Percentiles rank a stretch among this genome's conserved stretches.
phyloP scores from a whole-genome alignment of 2,113 vertebrate genomes.

The Sceloporus undulatus region DNA sequence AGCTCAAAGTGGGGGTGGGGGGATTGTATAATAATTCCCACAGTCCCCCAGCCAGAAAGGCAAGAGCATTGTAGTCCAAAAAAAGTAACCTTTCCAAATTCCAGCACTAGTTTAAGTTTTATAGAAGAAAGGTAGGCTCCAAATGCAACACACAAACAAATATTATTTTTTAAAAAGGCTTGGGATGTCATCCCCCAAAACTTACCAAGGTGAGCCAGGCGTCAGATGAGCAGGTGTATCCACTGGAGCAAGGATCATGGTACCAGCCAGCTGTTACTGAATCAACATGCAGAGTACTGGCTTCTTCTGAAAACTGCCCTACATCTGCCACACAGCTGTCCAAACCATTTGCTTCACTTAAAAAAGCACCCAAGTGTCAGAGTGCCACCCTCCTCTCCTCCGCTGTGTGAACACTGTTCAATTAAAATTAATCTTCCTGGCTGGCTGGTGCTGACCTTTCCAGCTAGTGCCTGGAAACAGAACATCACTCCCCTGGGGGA shows the following conservation, averaged over 20 bases:
- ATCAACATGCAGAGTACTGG: background rate
- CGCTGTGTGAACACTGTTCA: slow-evolving; percentile 39
- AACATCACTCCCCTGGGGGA: slow-evolving; percentile 51
- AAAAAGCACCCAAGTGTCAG: slow-evolving; percentile 12
- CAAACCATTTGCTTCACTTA: slow-evolving; percentile 41
- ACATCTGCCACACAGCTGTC: background rate
- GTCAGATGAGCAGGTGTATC: background rate
- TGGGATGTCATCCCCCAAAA: too few species aligned
- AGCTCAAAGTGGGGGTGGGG: too few species aligned
- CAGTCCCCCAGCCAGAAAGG: too few species aligned
- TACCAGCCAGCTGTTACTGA: background rate
- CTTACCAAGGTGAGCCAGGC: background rate
- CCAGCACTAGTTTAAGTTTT: background rate
- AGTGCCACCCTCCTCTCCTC: background rate
- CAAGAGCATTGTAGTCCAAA: too few species aligned
- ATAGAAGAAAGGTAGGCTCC: background rate
- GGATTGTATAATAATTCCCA: too few species aligned
- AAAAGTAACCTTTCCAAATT: too few species aligned
- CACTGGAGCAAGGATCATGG: background rate
- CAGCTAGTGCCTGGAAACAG: slow-evolving; percentile 70
- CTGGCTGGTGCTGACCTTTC: slow-evolving; percentile 72
- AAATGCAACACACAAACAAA: background rate
- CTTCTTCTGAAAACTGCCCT: slow-evolving; percentile 47
- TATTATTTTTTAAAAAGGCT: too few species aligned
- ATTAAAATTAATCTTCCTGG: slow-evolving; percentile 74